Conservation (phyloP, 1,140 invertebrate genomes). For the Oryzaephilus surinamensis region DNA sequence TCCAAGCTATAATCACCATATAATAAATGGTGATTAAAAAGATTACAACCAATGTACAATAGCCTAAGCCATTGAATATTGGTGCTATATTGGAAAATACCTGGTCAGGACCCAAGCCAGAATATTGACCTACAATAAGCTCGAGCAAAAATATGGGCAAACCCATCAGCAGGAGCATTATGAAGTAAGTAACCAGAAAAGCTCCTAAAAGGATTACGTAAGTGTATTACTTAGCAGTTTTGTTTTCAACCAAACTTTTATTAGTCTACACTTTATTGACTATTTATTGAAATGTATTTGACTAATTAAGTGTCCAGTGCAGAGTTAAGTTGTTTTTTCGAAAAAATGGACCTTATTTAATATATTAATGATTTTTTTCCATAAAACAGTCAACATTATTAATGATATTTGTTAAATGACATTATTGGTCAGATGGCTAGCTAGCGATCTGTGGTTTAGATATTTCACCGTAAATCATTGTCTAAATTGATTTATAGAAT, state of each 20-base stretch:
- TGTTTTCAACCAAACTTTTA: neutral
- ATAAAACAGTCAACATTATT: constrained; percentile 4
- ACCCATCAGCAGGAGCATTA: constrained; percentile 67
- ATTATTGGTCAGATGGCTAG: constrained; percentile 2
- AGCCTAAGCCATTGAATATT: constrained; percentile 52
- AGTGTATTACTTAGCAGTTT: neutral
- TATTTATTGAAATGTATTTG: too few relatives aligned
- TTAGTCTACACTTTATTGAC: too few relatives aligned
- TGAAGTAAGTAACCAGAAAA: constrained; percentile 67
- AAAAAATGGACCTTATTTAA: neutral
- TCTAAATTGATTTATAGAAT: constrained; percentile 6
- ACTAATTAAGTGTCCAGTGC: too few relatives aligned
- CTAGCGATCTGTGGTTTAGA: constrained; percentile 6
- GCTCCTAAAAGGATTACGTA: constrained; percentile 48
- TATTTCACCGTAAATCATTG: constrained; percentile 7
- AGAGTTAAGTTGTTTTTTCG: too few relatives aligned
- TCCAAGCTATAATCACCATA: constrained; percentile 74
- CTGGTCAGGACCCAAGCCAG: constrained; percentile 46
- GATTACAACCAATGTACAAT: constrained; percentile 64
- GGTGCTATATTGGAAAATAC: constrained; percentile 50
- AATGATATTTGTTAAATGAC: constrained; percentile 3
- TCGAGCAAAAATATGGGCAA: constrained; percentile 68
- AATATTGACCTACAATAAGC: constrained; percentile 53
- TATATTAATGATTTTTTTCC: constrained; percentile 5
- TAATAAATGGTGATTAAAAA: constrained; percentile 71